Conservation (phyloP, 2,113 vertebrate genomes). For the Azemiops feae region DNA sequence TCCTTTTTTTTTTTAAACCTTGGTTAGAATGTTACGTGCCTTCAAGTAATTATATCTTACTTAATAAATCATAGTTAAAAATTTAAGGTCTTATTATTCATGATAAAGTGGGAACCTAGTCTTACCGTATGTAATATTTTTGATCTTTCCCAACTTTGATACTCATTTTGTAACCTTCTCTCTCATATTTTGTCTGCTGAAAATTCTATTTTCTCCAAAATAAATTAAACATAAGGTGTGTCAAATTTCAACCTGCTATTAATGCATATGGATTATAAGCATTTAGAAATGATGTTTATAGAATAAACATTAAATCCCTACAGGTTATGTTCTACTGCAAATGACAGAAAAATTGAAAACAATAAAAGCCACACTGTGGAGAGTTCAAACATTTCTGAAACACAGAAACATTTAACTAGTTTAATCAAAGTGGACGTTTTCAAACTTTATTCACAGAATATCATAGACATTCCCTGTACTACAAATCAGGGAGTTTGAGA, state of each 20-base stretch:
- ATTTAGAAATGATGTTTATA: background rate
- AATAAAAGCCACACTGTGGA: background rate
- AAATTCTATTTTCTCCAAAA: background rate
- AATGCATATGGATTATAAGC: slow-evolving; percentile 6
- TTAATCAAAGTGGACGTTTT: background rate
- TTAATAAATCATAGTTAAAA: background rate
- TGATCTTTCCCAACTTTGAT: background rate
- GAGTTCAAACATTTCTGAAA: background rate
- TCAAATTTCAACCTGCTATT: slow-evolving; percentile 9
- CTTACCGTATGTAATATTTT: background rate
- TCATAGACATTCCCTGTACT: background rate
- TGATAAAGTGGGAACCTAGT: background rate
- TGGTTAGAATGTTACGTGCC: background rate
- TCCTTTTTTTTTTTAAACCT: background rate
- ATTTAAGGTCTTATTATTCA: background rate
- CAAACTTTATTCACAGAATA: background rate
- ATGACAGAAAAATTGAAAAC: background rate
- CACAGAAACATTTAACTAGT: background rate
- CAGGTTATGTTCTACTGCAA: background rate
- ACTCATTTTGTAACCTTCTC: background rate
- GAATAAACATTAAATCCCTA: background rate
- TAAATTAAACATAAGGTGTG: background rate
- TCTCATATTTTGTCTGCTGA: background rate
- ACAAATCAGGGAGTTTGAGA: background rate
- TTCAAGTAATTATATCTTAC: background rate